Evolutionary conservation across 2,888 invertebrate genomes (phyloP).

Genomic region (Platerodrilus igneus): DNA sequence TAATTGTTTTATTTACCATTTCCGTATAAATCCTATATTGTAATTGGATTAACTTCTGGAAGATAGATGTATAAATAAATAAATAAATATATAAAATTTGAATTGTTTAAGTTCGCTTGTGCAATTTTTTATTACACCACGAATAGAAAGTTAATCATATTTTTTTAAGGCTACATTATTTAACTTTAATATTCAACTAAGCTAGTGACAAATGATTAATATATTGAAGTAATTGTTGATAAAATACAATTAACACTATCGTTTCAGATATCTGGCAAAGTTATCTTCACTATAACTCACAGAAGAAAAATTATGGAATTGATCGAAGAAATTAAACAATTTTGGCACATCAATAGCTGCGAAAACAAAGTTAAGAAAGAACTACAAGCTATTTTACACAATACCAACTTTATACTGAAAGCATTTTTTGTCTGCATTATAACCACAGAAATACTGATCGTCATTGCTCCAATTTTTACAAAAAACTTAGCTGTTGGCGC

Average conservation of each 20-base stretch:
- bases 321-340: slow-evolving; percentile 7
- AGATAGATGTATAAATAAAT: too few relatives aligned
- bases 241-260: neutral
- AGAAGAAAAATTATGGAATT: slow-evolving; percentile 5
- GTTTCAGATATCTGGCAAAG: slow-evolving; percentile 12
- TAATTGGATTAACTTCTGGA: too few relatives aligned
- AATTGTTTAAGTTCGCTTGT: too few relatives aligned
- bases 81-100: too few relatives aligned
- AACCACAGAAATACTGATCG: slow-evolving; percentile 11
- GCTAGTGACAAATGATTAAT: too few relatives aligned
- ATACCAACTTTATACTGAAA: slow-evolving; percentile 4
- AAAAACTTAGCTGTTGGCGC: slow-evolving; percentile 13
- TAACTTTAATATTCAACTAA: too few relatives aligned
- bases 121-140: too few relatives aligned
- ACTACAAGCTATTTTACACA: slow-evolving; percentile 3
- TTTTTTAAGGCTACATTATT: too few relatives aligned
- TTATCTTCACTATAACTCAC: slow-evolving; percentile 10
- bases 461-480: slow-evolving; percentile 12
- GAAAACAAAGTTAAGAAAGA: slow-evolving; percentile 1
- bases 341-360: slow-evolving; percentile 9
- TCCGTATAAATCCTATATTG: too few relatives aligned
- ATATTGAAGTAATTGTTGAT: too few relatives aligned
- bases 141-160: too few relatives aligned
- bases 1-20: too few relatives aligned
- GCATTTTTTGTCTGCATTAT: slow-evolving; percentile 7